Evolutionary conservation across 2,797 vertebrate species (phyloP), one percentile per base, ranked within the genome.

Genomic region (Aselliscus stoliczkanus): DNA sequence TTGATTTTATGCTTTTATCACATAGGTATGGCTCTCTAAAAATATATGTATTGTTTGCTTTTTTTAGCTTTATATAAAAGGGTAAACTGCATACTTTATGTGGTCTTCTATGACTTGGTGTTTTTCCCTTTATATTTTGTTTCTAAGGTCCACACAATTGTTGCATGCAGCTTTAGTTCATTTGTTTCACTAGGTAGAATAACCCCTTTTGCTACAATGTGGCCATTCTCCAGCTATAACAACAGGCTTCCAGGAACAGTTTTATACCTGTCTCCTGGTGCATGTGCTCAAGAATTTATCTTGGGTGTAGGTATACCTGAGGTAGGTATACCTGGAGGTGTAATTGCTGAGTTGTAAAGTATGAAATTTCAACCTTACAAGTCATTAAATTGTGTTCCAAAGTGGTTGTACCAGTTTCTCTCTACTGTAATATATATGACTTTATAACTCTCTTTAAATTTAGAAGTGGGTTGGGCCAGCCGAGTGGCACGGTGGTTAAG

Each of bases 191-290:
- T 27, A 21, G 23, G 31, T 15, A 13, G 47, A 37, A 4, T 4
- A 14, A 18, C 25, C 31, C 7, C 12, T 56, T 39, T 80, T 50
- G 54, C 47, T 64, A 23, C 44, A 58, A 5, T 12, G 21, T 56
- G 14, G 47, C 70, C 6, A 17, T 50, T 60, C 47, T 52, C 65
- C 54, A 47, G 56, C 50, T 73, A 5, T 14, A 42, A 39, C 14
- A 2, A 1, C 8, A 56, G 60, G 27, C 20, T 54, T 10, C 7
- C 0, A 2, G 7, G 25, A 18, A 44, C 2, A 2, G 17, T 4
- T 1, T 0, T 14, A 13, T 60, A 37, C 62, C 58, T 7, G 5
- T 39, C 12, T 67, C 69, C 60, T 37, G 21, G 25, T 15, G 37
- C n/a, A 8, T 18, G 2, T 27, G 23, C 31, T n/a, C 11, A 29